These are phyloP conservation scores for Tetramorium bicarinatum DNA, from an alignment of 2,888 invertebrate species.

Conservation along the genomic window DNA sequence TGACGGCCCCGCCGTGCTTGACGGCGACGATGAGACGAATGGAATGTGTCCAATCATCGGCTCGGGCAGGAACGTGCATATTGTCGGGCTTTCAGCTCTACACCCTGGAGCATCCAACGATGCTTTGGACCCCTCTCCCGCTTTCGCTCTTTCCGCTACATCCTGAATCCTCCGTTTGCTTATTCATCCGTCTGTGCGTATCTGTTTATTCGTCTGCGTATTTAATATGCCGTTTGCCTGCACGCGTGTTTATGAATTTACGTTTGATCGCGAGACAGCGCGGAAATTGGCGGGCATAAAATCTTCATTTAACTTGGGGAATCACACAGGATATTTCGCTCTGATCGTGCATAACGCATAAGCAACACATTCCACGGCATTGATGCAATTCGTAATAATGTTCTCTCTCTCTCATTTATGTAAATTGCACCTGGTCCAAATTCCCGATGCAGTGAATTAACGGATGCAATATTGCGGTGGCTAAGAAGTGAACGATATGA, in stretches of 20 bases:
- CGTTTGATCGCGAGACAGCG: constrained; percentile 33
- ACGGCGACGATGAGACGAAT: constrained; percentile 68
- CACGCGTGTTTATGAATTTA: constrained; percentile 53
- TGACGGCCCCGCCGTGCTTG: constrained; percentile 72
- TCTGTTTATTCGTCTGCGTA: constrained; percentile 64
- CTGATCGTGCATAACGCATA: constrained; percentile 22
- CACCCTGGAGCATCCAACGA: constrained; percentile 61
- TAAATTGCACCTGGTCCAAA: constrained; percentile 35
- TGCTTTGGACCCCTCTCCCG: constrained; percentile 35
- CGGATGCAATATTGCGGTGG: not conserved
- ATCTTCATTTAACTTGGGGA: constrained; percentile 48
- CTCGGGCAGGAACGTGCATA: constrained; percentile 61
- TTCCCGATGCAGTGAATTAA: constrained; percentile 32
- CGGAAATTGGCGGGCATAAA: constrained; percentile 49
- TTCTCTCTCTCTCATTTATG: constrained; percentile 36
- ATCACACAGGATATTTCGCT: constrained; percentile 31
- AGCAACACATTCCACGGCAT: constrained; percentile 2
- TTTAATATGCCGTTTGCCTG: constrained; percentile 45
- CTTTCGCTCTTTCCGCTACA: constrained; percentile 21
- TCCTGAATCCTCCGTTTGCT: constrained; percentile 56
- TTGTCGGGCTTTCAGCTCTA: constrained; percentile 64
- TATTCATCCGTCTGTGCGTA: constrained; percentile 63
- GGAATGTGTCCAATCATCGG: constrained; percentile 80
- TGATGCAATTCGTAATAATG: constrained; percentile 35
- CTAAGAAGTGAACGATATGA: constrained; percentile 16